Evolutionary conservation across 2,113 vertebrate species (phyloP), one percentile per base, ranked within the genome.

Genomic region (Lasiurus borealis): DNA sequence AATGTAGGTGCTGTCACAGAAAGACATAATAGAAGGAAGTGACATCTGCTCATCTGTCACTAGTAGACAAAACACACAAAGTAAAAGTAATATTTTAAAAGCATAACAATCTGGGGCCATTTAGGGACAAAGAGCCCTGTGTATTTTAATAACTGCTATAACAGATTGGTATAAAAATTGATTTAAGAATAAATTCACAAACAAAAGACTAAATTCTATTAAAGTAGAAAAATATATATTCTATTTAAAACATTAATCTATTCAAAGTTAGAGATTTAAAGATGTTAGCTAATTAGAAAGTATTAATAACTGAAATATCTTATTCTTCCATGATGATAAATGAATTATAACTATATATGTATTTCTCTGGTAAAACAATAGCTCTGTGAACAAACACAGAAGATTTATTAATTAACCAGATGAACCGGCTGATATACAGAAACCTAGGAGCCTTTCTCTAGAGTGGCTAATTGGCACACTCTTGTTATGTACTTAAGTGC

Each of bases 361-460:
- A 83, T 77, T 52, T 85, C 46, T 90, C 36, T 89, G 31, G 44
- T 52, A 97, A 81, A 93, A 93, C 54, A 80, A 93, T 69, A 50
- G 34, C n/a, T 95, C 34, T 71, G 14, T 46, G 19, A 94, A 88
- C 36, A 91, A 54, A 77, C 46, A 84, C 0, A 40, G 16, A 40
- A 0, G n/a, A 36, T 73, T 88, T 75, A 59, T 25, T 94, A 50
- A 77, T 27, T 40, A 90, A 66, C 50, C 19, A 81, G n/a, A 44
- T 36, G 64, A 91, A 83, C 0, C 69, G 80, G 52, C 8, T 85
- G 50, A 80, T 27, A 13, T 69, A 76, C 19, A 94, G 48, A 88
- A 81, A 71, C 19, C 3, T 4, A 78, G 46, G 31, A 69, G 15
- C 4, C 62, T 88, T 86, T 96, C 46, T 88, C 90, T 66, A 48